phyloP scores from a whole-genome alignment of 2,797 vertebrate genomes.

The Hypotaenidia philippensis region DNA sequence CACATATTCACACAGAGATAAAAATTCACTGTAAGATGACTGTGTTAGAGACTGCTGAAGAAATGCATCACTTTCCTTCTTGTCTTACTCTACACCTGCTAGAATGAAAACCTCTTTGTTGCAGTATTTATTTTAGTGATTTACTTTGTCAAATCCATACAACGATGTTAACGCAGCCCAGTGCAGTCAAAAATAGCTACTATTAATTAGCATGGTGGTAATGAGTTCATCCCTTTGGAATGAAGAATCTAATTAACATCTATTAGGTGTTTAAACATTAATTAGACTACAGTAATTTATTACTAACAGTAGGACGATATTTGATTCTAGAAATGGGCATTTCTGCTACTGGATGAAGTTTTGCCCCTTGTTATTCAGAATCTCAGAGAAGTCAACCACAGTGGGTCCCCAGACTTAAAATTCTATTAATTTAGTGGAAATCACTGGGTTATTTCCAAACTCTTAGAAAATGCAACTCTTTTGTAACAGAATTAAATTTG shows the following conservation, averaged over 20 bases:
- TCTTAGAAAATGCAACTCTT: not conserved
- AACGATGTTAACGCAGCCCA: not conserved
- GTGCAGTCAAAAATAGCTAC: not conserved
- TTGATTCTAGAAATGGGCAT: not conserved
- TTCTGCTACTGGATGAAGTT: not conserved
- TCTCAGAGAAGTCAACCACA: not conserved
- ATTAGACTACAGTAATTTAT: constrained; percentile 1
- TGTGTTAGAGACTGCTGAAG: not conserved
- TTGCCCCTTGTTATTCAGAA: not conserved
- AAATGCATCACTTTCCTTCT: not conserved
- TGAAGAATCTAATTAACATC: constrained; percentile 26
- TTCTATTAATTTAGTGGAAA: not conserved
- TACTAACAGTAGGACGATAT: not conserved
- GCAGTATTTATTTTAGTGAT: not conserved
- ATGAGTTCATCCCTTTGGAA: not conserved
- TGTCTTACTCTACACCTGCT: not conserved
- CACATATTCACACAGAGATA: not conserved
- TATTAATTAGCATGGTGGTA: not conserved
- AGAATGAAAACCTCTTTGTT: not conserved
- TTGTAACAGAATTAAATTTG: not conserved
- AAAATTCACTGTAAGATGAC: not conserved
- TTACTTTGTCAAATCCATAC: not conserved
- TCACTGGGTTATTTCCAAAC: not conserved
- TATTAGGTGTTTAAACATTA: not conserved
- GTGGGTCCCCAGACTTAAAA: not conserved